phyloP scores from a whole-genome alignment of 2,888 invertebrate species.

The Rapana venosa region DNA sequence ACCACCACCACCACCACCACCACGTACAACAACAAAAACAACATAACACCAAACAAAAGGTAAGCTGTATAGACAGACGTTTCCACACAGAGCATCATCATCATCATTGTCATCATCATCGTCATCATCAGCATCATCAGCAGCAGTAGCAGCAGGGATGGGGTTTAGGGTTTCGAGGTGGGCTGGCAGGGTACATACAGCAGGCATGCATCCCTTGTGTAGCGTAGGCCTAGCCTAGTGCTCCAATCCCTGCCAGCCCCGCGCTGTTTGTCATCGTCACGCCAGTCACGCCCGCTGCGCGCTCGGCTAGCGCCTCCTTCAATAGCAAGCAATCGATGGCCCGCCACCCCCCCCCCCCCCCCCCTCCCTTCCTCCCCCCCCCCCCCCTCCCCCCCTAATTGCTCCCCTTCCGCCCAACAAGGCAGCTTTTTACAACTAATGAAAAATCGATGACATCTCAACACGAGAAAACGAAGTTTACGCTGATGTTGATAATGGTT shows the following conservation, averaged over 20 bases:
- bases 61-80: no score
- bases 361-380: neutral
- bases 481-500: constrained; percentile 46
- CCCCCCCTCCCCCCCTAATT: constrained; percentile 37
- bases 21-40: no score
- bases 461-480: constrained; percentile 46
- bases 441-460: constrained; percentile 46
- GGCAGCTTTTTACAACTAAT: constrained; percentile 44
- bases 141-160: no score
- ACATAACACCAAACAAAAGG: no score
- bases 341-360: neutral
- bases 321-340: constrained; percentile 28
- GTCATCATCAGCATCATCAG: no score
- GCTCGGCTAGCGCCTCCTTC: neutral
- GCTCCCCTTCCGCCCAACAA: constrained; percentile 45
- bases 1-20: no score
- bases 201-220: no score
- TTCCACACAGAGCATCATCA: no score
- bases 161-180: no score
- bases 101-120: no score
- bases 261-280: constrained; percentile 38
- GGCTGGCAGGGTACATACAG: no score
- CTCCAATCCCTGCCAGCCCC: neutral
- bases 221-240: neutral
- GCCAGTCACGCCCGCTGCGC: constrained; percentile 38